Base-by-base conservation (phyloP, 2,888 invertebrate species). In the Macrosoma leucophasiata region DNA sequence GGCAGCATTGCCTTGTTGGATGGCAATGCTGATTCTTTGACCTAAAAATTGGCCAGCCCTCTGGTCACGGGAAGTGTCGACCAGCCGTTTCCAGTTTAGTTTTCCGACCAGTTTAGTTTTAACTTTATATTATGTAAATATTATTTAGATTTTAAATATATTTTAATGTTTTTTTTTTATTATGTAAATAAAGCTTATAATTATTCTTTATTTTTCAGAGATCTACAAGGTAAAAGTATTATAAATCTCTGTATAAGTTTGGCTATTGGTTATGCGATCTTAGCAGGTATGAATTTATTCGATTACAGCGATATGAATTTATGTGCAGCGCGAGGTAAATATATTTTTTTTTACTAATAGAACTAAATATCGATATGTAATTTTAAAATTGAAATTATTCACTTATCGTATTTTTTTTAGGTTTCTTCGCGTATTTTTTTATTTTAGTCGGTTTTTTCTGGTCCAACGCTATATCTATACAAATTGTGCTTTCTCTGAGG, bases 381-480 rank as follows among this genome's bases (percentile, higher is more conserved):
- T 34, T 24, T 27, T 15, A 26, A 3, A 19, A n/a, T n/a, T n/a
- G n/a, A n/a, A n/a, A n/a, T n/a, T n/a, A n/a, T n/a, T n/a, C n/a
- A 26, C 2, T 13, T 8, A 12, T 2, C 29, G 30, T 40, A 21
- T 33, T 44, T 57, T 15, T 24, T 23, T 66, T 77, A 88, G 88
- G 85, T 6, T 87, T 87, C 55, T 28, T 84, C 11, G 59, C 81
- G 3, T 89, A 88, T 50, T 88, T 82, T 55, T 86, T 87, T 40
- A 76, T 89, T 43, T 55, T 90, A 33, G 79, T 86, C 1, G 81
- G 87, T 22, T 91, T 91, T 60, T 90, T 90, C 56, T 91, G 91
- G 91, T 65, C 89, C 36, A 90, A 89, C 55, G 73, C 89, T n/a
- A 86, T 90, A 33, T 84, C 90, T 2, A 87, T 90, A 57, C 90